These are phyloP conservation scores for Drosophila pseudotakahashii DNA, from an alignment of 2,888 invertebrate genomes.

Conservation along the genomic window DNA sequence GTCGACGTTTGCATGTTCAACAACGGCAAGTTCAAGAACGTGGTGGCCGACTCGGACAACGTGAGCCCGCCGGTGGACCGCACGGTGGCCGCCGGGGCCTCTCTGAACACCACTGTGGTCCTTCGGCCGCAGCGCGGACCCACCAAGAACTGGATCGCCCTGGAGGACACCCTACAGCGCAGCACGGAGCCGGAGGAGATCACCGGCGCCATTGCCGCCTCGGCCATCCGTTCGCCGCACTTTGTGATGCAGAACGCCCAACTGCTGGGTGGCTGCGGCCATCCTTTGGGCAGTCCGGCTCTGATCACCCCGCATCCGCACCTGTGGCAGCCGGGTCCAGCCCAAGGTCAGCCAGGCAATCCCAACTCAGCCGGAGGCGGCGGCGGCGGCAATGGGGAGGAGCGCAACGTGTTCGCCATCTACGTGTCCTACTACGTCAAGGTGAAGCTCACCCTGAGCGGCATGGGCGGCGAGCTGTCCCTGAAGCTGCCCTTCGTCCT, in stretches of 20 bases:
- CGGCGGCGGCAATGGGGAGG: slow-evolving; percentile 83
- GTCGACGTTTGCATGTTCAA: slow-evolving; percentile 98
- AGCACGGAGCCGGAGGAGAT: slow-evolving; percentile 87
- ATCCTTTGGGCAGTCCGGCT: slow-evolving; percentile 69
- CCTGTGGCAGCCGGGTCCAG: slow-evolving; percentile 15
- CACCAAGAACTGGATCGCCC: slow-evolving; percentile 95
- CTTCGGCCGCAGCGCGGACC: slow-evolving; percentile 90
- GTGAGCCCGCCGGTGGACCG: slow-evolving; percentile 79
- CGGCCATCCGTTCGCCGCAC: slow-evolving; percentile 85
- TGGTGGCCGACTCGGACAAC: slow-evolving; percentile 90
- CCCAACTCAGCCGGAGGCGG: neutral
- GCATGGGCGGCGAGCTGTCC: slow-evolving; percentile 92
- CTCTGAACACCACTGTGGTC: slow-evolving; percentile 87
- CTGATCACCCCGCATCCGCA: slow-evolving; percentile 50
- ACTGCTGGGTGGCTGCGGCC: slow-evolving; percentile 42
- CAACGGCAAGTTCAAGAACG: slow-evolving; percentile 96
- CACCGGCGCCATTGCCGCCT: slow-evolving; percentile 85
- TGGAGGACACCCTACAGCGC: slow-evolving; percentile 93
- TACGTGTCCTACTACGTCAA: slow-evolving; percentile 96
- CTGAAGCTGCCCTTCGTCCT: slow-evolving; percentile 92
- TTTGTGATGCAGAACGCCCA: slow-evolving; percentile 64
- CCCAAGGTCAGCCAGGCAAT: neutral
- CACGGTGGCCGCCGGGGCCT: slow-evolving; percentile 87
- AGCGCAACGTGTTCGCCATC: slow-evolving; percentile 94
- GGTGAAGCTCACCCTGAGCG: slow-evolving; percentile 91